Evolutionary conservation across 2,113 vertebrate genomes (phyloP).

Genomic region (Sturnus vulgaris): DNA sequence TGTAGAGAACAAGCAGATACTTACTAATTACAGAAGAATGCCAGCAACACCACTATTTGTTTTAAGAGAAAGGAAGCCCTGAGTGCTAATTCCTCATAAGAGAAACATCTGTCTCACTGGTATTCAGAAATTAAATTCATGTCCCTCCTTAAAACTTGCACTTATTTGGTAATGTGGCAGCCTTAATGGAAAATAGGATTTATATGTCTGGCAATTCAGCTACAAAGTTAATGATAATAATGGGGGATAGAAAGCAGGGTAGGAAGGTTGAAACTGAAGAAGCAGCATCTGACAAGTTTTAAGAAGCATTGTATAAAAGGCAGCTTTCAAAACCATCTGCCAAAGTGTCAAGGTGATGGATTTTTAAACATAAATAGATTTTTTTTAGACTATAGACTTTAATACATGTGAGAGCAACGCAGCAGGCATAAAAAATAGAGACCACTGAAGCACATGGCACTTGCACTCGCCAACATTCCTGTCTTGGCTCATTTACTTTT

Average conservation of each 20-base stretch:
- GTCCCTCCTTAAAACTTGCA: conserved; percentile 3
- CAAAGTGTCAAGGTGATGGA: conserved; percentile 4
- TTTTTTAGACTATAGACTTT: neutral
- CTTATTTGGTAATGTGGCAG: conserved; percentile 38
- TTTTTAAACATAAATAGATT: neutral
- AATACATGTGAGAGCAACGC: neutral
- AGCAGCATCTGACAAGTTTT: neutral
- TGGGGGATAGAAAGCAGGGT: neutral
- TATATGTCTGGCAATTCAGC: neutral
- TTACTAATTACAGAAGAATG: neutral
- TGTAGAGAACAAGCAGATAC: neutral
- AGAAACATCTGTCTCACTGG: conserved; percentile 39
- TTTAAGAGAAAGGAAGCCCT: conserved; percentile 21
- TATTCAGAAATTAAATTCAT: conserved; percentile 11
- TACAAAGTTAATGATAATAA: neutral
- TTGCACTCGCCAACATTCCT: neutral
- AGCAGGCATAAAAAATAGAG: neutral
- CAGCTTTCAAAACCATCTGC: neutral
- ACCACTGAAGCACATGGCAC: neutral
- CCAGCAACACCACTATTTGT: neutral
- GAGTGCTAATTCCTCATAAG: neutral
- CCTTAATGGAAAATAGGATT: conserved; percentile 38
- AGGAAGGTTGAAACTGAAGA: conserved; percentile 11
- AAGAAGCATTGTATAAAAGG: neutral
- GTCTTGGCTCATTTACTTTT: neutral